Evolutionary conservation across 2,888 invertebrate species (phyloP).

Genomic region (Salpingus planirostris): DNA sequence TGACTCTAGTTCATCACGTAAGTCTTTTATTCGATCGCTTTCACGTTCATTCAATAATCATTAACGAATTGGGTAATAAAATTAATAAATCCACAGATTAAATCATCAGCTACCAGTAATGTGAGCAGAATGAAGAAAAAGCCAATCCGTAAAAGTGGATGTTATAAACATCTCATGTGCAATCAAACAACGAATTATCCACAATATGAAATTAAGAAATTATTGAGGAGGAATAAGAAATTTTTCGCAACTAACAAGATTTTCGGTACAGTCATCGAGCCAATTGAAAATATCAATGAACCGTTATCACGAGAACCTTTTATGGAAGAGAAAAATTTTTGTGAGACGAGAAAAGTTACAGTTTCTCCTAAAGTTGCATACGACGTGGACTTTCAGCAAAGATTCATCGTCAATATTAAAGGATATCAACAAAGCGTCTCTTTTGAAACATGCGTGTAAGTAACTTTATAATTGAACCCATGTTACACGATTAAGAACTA

Average conservation of each 20-base stretch:
- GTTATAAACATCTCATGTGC: too few relatives aligned
- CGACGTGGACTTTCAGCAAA: conserved; percentile 6
- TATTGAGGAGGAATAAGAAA: not conserved
- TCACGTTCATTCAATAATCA: too few relatives aligned
- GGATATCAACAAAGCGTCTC: conserved; percentile 5
- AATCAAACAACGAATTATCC: too few relatives aligned
- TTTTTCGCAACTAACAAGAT: not conserved
- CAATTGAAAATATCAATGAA: not conserved
- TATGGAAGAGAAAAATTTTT: not conserved
- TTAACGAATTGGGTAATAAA: too few relatives aligned
- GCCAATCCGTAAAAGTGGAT: too few relatives aligned
- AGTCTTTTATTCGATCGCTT: too few relatives aligned
- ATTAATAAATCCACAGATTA: too few relatives aligned
- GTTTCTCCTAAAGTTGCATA: conserved; percentile 1
- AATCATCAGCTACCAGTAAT: too few relatives aligned
- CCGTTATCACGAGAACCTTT: not conserved
- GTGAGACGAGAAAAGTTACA: not conserved
- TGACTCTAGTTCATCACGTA: too few relatives aligned
- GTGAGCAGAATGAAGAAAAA: too few relatives aligned
- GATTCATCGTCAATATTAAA: conserved; percentile 11
- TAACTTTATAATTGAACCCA: not conserved
- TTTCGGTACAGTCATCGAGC: not conserved
- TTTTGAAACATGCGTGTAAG: conserved; percentile 1
- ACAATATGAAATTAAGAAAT: not conserved
- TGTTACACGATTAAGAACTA: too few relatives aligned